Percentiles rank a stretch among this genome's conserved stretches.
Evolutionary conservation across 37 sponge, comb jelly and placozoan genomes (phyloP).

Genomic region (Amphimedon queenslandica): DNA sequence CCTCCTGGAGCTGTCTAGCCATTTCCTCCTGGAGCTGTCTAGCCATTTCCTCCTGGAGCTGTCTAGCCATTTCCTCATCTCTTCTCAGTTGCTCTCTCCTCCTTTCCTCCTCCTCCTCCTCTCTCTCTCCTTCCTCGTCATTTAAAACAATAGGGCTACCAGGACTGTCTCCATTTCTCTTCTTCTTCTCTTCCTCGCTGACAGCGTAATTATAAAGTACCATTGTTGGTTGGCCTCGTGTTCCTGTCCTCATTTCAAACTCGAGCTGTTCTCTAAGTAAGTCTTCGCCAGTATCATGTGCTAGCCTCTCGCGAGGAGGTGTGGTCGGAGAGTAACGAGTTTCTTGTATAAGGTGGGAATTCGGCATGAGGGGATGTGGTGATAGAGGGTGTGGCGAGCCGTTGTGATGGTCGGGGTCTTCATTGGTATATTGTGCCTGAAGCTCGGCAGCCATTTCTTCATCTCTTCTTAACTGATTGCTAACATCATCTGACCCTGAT

Average conservation of each 20-base stretch:
- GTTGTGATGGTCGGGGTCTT: background rate
- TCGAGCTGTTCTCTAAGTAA: slow-evolving; percentile 8
- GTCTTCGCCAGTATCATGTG: background rate
- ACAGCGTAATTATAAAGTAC: slow-evolving; percentile 4
- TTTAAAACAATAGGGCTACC: too few relatives aligned
- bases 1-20: slow-evolving; percentile 26
- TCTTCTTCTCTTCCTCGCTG: slow-evolving; percentile 19
- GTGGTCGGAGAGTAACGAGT: background rate
- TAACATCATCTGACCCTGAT: too few relatives aligned
- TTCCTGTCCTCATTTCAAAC: background rate
- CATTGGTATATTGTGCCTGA: slow-evolving; percentile 7
- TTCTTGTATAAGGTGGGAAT: background rate
- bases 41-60: slow-evolving; percentile 41
- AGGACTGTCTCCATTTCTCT: too few relatives aligned
- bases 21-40: slow-evolving; percentile 41
- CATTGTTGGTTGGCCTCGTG: background rate
- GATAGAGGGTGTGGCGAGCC: background rate
- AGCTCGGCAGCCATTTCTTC: slow-evolving; percentile 18
- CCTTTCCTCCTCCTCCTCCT: background rate
- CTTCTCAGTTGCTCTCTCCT: background rate
- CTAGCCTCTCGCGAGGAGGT: background rate
- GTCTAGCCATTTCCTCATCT: background rate
- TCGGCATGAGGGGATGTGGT: background rate
- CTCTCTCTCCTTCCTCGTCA: background rate
- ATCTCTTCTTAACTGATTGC: too few relatives aligned